A percentile compares a stretch with the other conserved stretches of the same genome.
Evolutionary conservation across 2,797 vertebrate genomes (phyloP).

Genomic region (Heteromormyrus szaboi): DNA sequence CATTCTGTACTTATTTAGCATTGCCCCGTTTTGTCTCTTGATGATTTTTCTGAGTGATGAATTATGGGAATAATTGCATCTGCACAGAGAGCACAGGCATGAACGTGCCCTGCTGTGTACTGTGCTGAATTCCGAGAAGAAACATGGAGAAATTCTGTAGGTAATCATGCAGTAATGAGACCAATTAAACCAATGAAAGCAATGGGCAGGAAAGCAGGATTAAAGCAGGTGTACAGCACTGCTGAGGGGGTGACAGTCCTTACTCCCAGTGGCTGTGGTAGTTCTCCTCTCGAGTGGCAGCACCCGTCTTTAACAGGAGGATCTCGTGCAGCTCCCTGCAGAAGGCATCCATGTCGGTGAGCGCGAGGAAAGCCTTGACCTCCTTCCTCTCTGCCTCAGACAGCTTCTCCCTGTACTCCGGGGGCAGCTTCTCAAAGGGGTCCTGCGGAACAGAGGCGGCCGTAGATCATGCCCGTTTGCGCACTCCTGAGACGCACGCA

Average conservation of each 20-base stretch:
- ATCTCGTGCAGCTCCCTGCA: constrained; percentile 63
- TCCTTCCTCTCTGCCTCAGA: constrained; percentile 33
- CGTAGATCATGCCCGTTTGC: neutral
- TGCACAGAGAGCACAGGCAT: neutral
- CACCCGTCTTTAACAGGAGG: constrained; percentile 57
- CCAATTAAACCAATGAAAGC: neutral
- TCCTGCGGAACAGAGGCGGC: constrained; percentile 42
- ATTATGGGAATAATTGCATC: neutral
- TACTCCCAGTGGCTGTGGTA: constrained; percentile 58
- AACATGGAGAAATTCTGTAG: neutral
- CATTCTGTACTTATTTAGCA: neutral
- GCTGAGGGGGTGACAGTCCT: constrained; percentile 29
- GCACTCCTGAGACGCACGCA: neutral
- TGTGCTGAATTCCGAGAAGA: neutral
- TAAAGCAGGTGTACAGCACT: neutral
- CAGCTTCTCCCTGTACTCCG: constrained; percentile 45
- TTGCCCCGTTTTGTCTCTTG: neutral
- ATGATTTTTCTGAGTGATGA: neutral
- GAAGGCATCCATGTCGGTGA: constrained; percentile 52
- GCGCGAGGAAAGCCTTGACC: constrained; percentile 49
- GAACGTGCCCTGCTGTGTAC: neutral
- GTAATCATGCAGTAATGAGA: neutral
- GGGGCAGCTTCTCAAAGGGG: constrained; percentile 49
- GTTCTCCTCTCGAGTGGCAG: constrained; percentile 6
- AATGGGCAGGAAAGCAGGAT: neutral